Conservation (phyloP, 2,888 invertebrate genomes). For the Microctonus hyperodae region DNA sequence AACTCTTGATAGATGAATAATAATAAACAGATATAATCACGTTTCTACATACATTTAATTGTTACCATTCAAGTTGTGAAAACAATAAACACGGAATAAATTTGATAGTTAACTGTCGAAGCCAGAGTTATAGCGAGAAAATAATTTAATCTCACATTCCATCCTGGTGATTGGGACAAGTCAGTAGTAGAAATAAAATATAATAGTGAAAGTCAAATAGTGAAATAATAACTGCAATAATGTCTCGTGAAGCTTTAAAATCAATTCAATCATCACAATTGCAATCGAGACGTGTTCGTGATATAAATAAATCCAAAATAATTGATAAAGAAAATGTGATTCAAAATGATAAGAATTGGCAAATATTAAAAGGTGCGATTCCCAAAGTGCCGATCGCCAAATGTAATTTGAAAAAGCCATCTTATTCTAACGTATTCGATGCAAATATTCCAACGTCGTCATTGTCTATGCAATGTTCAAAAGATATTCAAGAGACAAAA, state of each 20-base stretch:
- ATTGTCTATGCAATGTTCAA: neutral
- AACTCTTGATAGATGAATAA: neutral
- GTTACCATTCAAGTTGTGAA: neutral
- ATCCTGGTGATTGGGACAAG: neutral
- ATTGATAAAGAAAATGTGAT: neutral
- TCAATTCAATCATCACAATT: neutral
- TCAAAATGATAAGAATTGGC: neutral
- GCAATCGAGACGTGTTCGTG: neutral
- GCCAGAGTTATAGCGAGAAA: neutral
- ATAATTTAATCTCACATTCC: neutral
- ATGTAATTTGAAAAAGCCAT: neutral
- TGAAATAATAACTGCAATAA: neutral
- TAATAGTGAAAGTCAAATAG: neutral
- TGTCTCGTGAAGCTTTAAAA: neutral
- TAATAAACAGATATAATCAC: too few species aligned
- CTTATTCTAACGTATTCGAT: neutral
- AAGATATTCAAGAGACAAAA: neutral
- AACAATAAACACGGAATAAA: neutral
- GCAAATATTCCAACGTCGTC: neutral
- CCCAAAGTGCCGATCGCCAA: neutral
- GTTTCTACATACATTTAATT: neutral
- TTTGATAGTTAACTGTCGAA: neutral
- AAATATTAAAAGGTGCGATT: neutral
- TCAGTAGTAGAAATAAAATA: neutral
- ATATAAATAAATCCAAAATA: neutral